Base-by-base conservation (phyloP, 2,888 invertebrate genomes). In the Lottia scabra region DNA sequence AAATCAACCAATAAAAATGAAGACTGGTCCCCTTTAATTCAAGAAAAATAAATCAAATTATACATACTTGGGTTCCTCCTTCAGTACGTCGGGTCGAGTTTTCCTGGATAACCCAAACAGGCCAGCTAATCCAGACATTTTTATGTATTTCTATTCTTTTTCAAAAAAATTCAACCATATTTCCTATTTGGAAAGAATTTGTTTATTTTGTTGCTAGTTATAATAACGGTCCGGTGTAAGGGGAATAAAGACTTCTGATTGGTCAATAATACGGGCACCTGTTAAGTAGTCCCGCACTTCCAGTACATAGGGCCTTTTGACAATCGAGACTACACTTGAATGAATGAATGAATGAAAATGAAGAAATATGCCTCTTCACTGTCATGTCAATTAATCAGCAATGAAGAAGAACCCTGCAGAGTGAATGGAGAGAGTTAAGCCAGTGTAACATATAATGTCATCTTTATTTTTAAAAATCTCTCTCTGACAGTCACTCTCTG, bases 201-300 rank as follows among this genome's bases (percentile, higher is more conserved):
- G 76, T 77, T 77, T 71, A 74, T 68, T 65, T 71, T 77, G 77
- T 77, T 77, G 77, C 77, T 72, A 77, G 56, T 23, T 66, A 74
- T 69, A 72, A 66, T 66, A 69, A 56, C 67, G 69, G 68, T 64
- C 69, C 64, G 44, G 26, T 38, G 38, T 38, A 38, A 38, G 38
- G 38, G 38, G 38, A 38, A 38, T 38, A 38, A 38, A 38, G 38
- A 38, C 19, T 15, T 67, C 27, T 72, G 62, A 76, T 76, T 76
- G 76, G 76, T 48, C 48, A 65, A 74, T 46, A 74, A 65, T 67
- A 13, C 64, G 67, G 38, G 73, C 75, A 75, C 75, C 71, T 73
- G 75, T 63, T 23, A 56, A 56, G 16, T 56, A 56, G 23, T 56
- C 56, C 10, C 13, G 56, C 19, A 56, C 15, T 19, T 23, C 56